Conservation (phyloP, 2,113 vertebrate species). For the Channa argus region DNA sequence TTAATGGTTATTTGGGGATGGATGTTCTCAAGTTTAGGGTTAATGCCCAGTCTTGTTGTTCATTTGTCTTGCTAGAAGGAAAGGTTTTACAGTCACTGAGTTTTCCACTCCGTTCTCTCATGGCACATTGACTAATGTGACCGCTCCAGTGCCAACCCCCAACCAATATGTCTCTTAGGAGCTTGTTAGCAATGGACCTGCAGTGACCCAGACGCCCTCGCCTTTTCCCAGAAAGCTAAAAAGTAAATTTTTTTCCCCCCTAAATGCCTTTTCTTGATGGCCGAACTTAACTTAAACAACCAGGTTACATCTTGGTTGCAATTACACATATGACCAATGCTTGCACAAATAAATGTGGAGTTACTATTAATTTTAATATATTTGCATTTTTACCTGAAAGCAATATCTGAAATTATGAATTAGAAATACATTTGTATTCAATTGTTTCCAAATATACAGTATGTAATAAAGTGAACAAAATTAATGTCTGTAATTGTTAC, state of each 20-base stretch:
- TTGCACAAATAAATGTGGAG: not conserved
- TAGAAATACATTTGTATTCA: too few relatives aligned
- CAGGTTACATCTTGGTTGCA: not conserved
- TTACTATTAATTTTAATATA: not conserved
- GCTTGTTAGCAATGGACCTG: constrained; percentile 74
- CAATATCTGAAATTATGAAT: too few relatives aligned
- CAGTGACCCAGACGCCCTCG: constrained; percentile 60
- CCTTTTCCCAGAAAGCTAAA: constrained; percentile 43
- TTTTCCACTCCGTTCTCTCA: constrained; percentile 63
- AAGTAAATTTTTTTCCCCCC: constrained; percentile 3
- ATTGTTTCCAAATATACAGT: too few relatives aligned
- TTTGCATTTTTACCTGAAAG: too few relatives aligned
- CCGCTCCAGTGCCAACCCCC: constrained; percentile 47
- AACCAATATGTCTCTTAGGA: constrained; percentile 71
- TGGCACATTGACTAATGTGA: constrained; percentile 66
- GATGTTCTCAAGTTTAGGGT: constrained; percentile 44
- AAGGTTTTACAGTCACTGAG: constrained; percentile 62
- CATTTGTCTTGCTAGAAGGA: constrained; percentile 49
- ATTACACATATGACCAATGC: not conserved
- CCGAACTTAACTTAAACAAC: constrained; percentile 5
- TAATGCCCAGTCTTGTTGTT: constrained; percentile 41
- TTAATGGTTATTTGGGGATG: constrained; percentile 7
- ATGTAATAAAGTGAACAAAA: too few relatives aligned
- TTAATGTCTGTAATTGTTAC: not conserved
- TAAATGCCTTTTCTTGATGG: not conserved